Base-by-base conservation (phyloP, 92 coral and sea anemone genomes). In the Hydrozoanthus gracilis region DNA sequence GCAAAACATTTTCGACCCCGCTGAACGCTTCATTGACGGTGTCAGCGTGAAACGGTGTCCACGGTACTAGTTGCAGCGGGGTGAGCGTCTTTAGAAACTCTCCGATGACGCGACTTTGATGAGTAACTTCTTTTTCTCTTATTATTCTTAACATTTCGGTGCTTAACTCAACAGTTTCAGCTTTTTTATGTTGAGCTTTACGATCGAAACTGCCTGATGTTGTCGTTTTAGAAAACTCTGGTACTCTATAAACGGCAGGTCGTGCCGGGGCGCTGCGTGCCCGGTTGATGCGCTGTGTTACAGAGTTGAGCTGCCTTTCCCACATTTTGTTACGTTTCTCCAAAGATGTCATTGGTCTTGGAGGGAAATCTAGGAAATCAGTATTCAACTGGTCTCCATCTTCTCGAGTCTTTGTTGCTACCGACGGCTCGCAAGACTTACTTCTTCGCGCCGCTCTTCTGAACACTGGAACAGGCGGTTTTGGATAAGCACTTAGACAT, bases 221-320 rank as follows among this genome's bases (percentile, higher is more conserved):
- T 2, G 47, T 60, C 51, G 84, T 12, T 13, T 39, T 74, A 13
- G 88, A 89, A 54, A 93, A 92, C 66, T 95, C 98, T 14, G 98
- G 95, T 20, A 95, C 94, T 51, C 70, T 91, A 51, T 76, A 92
- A 45, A 86, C 87, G 4, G 90, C 78, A 15, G 95, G 83, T 73
- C 90, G 89, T 1, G 97, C 88, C 4, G 99, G 99, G 2, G 99
- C 99, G 72, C 98, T 96, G 4, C 98, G 92, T 8, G 98, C 95
- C 44, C 99, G 88, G 61, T 96, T 94, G 17, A 96, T 85, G 55
- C 96, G 87, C 71, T 92, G 94, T 45, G 97, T 95, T 48, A 93
- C 93, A 7, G 94, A 87, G 20, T 78, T 86, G 16, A 96, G 68
- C 61, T 92, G 96, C 70, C 87, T 90, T 49, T 95, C 99, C 99